Evolutionary conservation across 2,888 invertebrate genomes (phyloP), one percentile per base, ranked within the genome.

Genomic region (Eretmocerus hayati): DNA sequence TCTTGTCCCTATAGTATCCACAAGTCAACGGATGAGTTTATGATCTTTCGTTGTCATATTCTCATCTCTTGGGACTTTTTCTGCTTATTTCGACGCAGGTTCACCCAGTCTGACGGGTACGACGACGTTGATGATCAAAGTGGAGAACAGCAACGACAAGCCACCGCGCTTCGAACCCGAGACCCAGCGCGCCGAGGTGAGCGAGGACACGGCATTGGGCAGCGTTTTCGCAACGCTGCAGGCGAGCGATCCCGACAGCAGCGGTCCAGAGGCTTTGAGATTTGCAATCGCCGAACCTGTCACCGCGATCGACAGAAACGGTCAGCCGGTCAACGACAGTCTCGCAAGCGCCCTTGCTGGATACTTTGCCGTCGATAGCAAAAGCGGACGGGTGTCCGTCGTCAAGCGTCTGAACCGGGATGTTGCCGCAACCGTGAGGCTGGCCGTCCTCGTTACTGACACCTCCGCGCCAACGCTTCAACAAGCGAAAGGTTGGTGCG

Each of bases 61-160:
- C n/a, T n/a, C n/a, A n/a, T n/a, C n/a, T n/a, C n/a, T n/a, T n/a
- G n/a, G n/a, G n/a, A n/a, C n/a, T n/a, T n/a, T n/a, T n/a, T n/a
- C n/a, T n/a, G n/a, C n/a, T n/a, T n/a, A n/a, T n/a, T n/a, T n/a
- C n/a, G n/a, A n/a, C n/a, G n/a, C 21, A 81, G 88, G 90, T 30
- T 81, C 82, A 5, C 92, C 93, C 2, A 82, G 84, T 57, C 72
- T 86, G 41, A 87, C 87, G 0, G 91, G 90, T 8, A 88, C 88
- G 0, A 81, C 89, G 0, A 86, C 84, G 1, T 72, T 94, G 2
- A 84, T 83, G 31, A 81, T 94, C 5, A 83, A 81, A 59, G 81
- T 94, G 3, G 77, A 85, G 23, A 91, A 94, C 66, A 87, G 84
- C 42, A 94, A 94, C 68, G 90, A 93, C 65, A 92, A 91, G 67